phyloP scores from a whole-genome alignment of 1,140 invertebrate species.

The Amyelois transitella region DNA sequence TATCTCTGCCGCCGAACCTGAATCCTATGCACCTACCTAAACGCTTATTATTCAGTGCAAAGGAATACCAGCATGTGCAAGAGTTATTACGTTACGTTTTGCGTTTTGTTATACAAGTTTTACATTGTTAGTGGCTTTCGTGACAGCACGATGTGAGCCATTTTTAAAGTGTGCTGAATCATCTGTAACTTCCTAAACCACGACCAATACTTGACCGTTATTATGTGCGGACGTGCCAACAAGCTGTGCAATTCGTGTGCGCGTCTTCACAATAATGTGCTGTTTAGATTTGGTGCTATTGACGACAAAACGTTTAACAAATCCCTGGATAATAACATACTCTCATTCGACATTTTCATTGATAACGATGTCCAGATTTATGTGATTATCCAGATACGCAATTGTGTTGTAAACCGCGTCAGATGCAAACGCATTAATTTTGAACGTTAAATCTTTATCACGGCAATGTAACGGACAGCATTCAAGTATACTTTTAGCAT shows the following conservation, averaged over 20 bases:
- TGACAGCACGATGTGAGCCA: constrained; percentile 35
- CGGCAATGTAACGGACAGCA: constrained; percentile 67
- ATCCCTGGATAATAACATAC: constrained; percentile 47
- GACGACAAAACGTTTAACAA: constrained; percentile 47
- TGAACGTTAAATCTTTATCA: constrained; percentile 61
- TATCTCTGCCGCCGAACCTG: constrained; percentile 67
- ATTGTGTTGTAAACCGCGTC: constrained; percentile 50
- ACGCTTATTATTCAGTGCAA: constrained; percentile 47
- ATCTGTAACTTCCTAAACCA: constrained; percentile 13
- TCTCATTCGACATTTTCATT: not conserved
- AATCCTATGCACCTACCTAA: constrained; percentile 28
- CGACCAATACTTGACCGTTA: constrained; percentile 41
- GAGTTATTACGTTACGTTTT: constrained; percentile 62
- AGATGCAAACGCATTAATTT: constrained; percentile 59
- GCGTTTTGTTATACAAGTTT: constrained; percentile 44
- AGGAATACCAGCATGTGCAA: constrained; percentile 50
- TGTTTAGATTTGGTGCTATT: constrained; percentile 54
- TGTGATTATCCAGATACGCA: constrained; percentile 52
- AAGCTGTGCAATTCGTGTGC: constrained; percentile 69
- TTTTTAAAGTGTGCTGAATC: constrained; percentile 17
- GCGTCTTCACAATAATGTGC: constrained; percentile 64
- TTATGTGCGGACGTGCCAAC: constrained; percentile 63
- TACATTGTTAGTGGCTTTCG: constrained; percentile 52
- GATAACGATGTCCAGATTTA: constrained; percentile 12
- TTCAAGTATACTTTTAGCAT: constrained; percentile 63